These are phyloP conservation scores for Gobius niger DNA, from an alignment of 2,113 vertebrate species.

Conservation along the genomic window DNA sequence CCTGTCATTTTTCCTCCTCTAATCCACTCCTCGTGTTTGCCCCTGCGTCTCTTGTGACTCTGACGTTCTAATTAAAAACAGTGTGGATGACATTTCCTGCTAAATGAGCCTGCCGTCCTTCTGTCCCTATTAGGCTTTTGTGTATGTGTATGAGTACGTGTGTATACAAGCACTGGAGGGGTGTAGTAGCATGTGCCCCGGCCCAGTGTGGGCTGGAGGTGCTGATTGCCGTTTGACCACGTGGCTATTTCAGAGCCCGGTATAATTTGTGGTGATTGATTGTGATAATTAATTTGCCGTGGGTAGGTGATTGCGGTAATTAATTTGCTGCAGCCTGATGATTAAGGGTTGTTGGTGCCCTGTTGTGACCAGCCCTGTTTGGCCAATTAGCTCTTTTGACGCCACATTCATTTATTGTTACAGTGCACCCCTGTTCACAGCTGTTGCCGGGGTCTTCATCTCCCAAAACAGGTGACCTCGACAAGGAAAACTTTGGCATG, in stretches of 20 bases:
- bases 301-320: constrained; percentile 76
- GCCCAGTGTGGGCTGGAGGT: constrained; percentile 34
- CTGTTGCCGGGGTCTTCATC: constrained; percentile 17
- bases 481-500: constrained; percentile 18
- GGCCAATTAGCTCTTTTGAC: constrained; percentile 68
- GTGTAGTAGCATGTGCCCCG: constrained; percentile 1
- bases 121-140: constrained; percentile 22
- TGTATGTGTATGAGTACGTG: constrained; percentile 7
- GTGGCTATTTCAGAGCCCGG: constrained; percentile 67
- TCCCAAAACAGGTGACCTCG: constrained; percentile 31
- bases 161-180: neutral
- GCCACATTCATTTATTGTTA: constrained; percentile 67
- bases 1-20: constrained; percentile 16
- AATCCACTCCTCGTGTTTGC: constrained; percentile 1
- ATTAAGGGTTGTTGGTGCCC: constrained; percentile 69
- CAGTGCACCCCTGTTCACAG: constrained; percentile 42
- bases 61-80: constrained; percentile 43
- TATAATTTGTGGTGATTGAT: constrained; percentile 75
- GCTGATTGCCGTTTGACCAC: constrained; percentile 66
- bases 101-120: constrained; percentile 44
- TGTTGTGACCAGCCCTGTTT: constrained; percentile 64
- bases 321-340: constrained; percentile 72
- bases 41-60: constrained; percentile 5
- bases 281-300: constrained; percentile 76
- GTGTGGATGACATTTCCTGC: constrained; percentile 43